Base-by-base conservation (phyloP, 2,797 vertebrate species). In the Pipistrellus pygmaeus region DNA sequence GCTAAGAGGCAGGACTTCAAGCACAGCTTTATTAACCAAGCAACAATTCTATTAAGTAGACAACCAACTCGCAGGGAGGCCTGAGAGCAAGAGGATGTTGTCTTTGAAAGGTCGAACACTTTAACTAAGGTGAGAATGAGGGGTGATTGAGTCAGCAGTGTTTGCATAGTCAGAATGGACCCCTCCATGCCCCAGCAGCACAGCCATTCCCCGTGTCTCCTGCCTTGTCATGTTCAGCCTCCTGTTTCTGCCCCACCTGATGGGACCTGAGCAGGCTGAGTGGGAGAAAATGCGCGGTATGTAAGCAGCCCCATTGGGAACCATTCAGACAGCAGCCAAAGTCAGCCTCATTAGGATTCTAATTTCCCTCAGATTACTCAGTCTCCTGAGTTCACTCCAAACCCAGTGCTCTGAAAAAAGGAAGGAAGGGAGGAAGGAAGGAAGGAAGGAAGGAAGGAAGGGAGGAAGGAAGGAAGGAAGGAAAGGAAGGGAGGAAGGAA, bases 31-130 rank as follows among this genome's bases (percentile, higher is more conserved):
- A 84, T 96, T 87, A 96, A 66, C 27, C 20, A 85, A 48, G 73
- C 64, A 95, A 78, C 64, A 78, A 78, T 93, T 91, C 96, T 60
- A 92, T 95, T 95, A 97, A 82, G 83, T 44, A 95, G 91, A 91
- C 76, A 87, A 92, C 75, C 46, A 95, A 75, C 62, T 87, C 46
- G 0, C 90, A 80, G 57, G 46, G 46, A 57, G 81, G 48, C 80
- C 46, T 82, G 72, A 84, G 88, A 95, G n/a, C 18, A 91, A 80
- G 88, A 78, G 23, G 62, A 30, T 92, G 73, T 27, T 86, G 46
- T 73, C 44, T 66, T 92, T 86, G 93, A 94, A 96, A 96, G 80
- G 90, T 95, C 71, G 94, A 64, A 85, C 86, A 5, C 46, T 73
- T 85, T 93, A 86, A 66, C 30, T 6, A 71, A 94, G 71, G 53